Conservation (phyloP, 2,888 invertebrate genomes). For the Xestia c-nigrum region DNA sequence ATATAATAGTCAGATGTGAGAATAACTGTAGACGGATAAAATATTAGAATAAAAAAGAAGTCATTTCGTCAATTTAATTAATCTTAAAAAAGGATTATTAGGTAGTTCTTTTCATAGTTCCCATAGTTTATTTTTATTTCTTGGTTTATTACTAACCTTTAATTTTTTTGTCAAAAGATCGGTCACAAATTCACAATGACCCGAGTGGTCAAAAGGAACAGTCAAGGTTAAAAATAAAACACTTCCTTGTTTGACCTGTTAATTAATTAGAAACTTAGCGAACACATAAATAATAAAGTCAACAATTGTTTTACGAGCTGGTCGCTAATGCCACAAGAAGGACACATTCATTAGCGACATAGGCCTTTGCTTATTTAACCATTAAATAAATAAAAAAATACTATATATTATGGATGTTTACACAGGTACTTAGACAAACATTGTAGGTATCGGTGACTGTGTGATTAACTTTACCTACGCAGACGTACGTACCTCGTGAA, state of each 20-base stretch:
- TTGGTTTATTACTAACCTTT: neutral
- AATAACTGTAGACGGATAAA: neutral
- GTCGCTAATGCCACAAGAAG: slow-evolving; percentile 53
- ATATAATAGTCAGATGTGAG: neutral
- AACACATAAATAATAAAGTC: slow-evolving; percentile 46
- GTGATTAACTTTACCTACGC: slow-evolving; percentile 26
- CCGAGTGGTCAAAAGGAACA: slow-evolving; percentile 5
- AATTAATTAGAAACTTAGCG: slow-evolving; percentile 49
- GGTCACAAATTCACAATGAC: neutral
- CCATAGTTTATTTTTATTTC: neutral
- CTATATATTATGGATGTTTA: slow-evolving; percentile 10
- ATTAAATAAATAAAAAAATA: slow-evolving; percentile 35
- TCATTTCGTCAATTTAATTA: neutral
- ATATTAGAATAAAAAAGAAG: neutral
- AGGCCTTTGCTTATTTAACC: slow-evolving; percentile 33
- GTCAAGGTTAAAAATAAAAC: slow-evolving; percentile 10
- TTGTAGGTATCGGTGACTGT: slow-evolving; percentile 20
- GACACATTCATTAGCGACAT: slow-evolving; percentile 51
- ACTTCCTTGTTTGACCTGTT: slow-evolving; percentile 38
- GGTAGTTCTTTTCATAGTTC: neutral
- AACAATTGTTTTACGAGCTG: slow-evolving; percentile 48
- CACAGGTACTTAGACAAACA: slow-evolving; percentile 12
- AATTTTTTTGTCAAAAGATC: neutral
- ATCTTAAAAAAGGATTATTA: neutral
- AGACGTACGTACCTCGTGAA: slow-evolving; percentile 6